These are phyloP conservation scores for Polypedilum pembai DNA, from an alignment of 1,140 invertebrate species.

Conservation along the genomic window DNA sequence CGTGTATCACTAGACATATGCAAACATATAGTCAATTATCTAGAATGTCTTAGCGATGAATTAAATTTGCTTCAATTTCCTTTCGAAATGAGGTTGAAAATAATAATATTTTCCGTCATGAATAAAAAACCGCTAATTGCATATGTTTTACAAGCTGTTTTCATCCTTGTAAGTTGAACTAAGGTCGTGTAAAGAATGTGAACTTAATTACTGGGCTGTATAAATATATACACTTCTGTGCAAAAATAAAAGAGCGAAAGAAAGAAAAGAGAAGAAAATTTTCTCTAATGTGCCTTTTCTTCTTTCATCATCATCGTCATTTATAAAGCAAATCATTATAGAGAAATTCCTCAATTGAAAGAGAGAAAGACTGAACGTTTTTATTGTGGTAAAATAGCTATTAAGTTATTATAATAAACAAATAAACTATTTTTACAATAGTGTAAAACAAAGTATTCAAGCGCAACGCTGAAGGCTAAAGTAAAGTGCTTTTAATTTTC, in stretches of 20 bases:
- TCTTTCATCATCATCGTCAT: not conserved
- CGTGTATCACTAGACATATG: too few relatives aligned
- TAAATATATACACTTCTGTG: too few relatives aligned
- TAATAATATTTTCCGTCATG: not conserved
- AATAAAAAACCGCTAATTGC: not conserved
- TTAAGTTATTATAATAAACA: slow-evolving; percentile 8
- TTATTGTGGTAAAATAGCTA: not conserved
- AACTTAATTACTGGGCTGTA: slow-evolving; percentile 5
- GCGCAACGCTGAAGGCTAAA: not conserved
- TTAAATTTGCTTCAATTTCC: not conserved
- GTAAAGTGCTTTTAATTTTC: not conserved
- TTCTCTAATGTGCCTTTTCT: not conserved
- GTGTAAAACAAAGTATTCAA: not conserved
- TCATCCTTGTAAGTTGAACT: slow-evolving; percentile 11
- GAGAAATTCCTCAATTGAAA: too few relatives aligned
- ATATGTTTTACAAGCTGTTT: slow-evolving; percentile 2
- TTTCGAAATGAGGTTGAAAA: not conserved
- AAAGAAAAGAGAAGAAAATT: not conserved
- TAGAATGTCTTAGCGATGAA: too few relatives aligned
- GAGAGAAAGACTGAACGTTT: too few relatives aligned
- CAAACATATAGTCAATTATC: too few relatives aligned
- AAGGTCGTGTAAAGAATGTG: slow-evolving; percentile 16
- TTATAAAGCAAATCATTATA: not conserved
- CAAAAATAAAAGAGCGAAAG: not conserved
- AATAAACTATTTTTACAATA: not conserved